These are phyloP conservation scores for Struthidea cinerea DNA, from an alignment of 2,113 vertebrate species.

Conservation along the genomic window DNA sequence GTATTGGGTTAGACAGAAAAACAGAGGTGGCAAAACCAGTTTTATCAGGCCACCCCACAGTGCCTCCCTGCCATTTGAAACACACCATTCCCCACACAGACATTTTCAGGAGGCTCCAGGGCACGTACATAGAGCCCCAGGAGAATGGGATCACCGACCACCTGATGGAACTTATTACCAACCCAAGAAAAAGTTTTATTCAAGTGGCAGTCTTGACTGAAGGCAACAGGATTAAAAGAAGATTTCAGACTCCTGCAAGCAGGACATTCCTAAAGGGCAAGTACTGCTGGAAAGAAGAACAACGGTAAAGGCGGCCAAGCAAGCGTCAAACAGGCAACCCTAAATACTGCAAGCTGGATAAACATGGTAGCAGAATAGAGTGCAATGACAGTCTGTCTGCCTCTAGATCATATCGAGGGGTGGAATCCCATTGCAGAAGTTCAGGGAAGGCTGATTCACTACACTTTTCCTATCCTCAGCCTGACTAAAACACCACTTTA, in stretches of 20 bases:
- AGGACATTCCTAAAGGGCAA: neutral
- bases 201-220: neutral
- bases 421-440: neutral
- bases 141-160: neutral
- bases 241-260: neutral
- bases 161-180: neutral
- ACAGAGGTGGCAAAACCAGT: neutral
- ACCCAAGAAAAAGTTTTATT: neutral
- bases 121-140: neutral
- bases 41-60: neutral
- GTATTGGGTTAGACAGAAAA: neutral
- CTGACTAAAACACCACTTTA: neutral
- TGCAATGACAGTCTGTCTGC: neutral
- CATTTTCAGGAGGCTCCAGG: neutral
- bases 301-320: accelerated
- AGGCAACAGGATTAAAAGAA: neutral
- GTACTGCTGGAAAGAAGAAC: neutral
- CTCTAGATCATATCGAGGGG: neutral
- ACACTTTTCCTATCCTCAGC: neutral
- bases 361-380: neutral
- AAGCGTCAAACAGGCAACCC: neutral
- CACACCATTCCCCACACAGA: neutral
- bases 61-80: neutral
- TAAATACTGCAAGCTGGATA: neutral
- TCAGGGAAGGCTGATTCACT: neutral